Conservation (phyloP, 2,113 vertebrate species). For the Ursus arctos region DNA sequence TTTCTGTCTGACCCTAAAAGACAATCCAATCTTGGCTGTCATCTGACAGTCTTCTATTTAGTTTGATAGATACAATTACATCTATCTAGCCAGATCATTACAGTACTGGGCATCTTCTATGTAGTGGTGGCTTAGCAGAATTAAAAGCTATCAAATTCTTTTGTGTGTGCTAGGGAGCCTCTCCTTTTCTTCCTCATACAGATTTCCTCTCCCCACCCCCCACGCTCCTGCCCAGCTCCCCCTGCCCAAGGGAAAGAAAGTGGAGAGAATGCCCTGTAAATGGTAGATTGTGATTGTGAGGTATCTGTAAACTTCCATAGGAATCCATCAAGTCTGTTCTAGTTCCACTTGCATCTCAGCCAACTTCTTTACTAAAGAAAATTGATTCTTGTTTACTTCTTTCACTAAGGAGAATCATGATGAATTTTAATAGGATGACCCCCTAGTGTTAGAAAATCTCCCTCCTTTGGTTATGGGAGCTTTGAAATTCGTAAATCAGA, state of each 20-base stretch:
- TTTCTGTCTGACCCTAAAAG: slow-evolving; percentile 55
- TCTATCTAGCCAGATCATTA: slow-evolving; percentile 74
- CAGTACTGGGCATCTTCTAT: slow-evolving; percentile 43
- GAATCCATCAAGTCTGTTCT: slow-evolving; percentile 68
- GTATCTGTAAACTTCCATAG: slow-evolving; percentile 60
- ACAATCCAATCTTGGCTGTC: slow-evolving; percentile 68
- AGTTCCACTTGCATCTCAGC: slow-evolving; percentile 75
- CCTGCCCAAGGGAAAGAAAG: not conserved
- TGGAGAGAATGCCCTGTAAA: not conserved
- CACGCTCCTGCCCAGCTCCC: not conserved
- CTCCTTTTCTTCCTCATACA: slow-evolving; percentile 59
- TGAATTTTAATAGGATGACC: slow-evolving; percentile 85
- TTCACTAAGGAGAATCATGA: slow-evolving; percentile 77
- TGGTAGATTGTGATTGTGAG: slow-evolving; percentile 67
- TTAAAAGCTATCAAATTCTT: slow-evolving; percentile 73
- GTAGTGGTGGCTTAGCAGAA: slow-evolving; percentile 69
- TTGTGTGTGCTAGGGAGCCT: slow-evolving; percentile 35
- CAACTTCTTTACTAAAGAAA: slow-evolving; percentile 81
- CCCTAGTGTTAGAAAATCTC: slow-evolving; percentile 82
- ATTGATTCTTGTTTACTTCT: slow-evolving; percentile 85
- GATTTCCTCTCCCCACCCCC: not conserved
- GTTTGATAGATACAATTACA: slow-evolving; percentile 75
- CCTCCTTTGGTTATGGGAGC: slow-evolving; percentile 73
- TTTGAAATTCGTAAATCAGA: slow-evolving; percentile 85
- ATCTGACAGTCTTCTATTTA: slow-evolving; percentile 73